Conservation (phyloP, 2,113 vertebrate genomes). For the Epinephelus lanceolatus region DNA sequence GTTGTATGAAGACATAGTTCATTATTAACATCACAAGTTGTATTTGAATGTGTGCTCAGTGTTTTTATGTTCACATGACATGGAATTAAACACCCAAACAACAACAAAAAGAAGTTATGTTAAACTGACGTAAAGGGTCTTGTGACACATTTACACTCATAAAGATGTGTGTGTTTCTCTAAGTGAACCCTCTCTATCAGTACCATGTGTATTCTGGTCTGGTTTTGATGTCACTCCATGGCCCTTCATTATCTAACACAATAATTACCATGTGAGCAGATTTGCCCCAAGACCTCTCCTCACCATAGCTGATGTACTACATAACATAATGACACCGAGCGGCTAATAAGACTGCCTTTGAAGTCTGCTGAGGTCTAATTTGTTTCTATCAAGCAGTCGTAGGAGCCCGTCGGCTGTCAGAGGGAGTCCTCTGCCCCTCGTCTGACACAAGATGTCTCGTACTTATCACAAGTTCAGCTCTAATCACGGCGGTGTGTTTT, state of each 20-base stretch:
- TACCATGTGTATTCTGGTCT: slow-evolving; percentile 1
- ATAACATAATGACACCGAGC: slow-evolving; percentile 11
- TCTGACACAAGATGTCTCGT: slow-evolving; percentile 17
- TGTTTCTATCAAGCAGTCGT: slow-evolving; percentile 36
- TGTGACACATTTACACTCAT: not conserved
- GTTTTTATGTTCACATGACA: too few species aligned
- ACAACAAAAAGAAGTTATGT: too few species aligned
- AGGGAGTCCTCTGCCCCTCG: slow-evolving; percentile 14
- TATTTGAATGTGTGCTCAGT: too few species aligned
- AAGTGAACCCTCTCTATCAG: slow-evolving; percentile 13
- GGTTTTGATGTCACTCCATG: slow-evolving; percentile 38
- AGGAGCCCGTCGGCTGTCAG: not conserved
- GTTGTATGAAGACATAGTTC: too few species aligned
- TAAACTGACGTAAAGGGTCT: too few species aligned
- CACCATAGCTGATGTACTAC: slow-evolving; percentile 5
- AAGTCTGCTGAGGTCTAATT: slow-evolving; percentile 57
- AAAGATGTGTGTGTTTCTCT: not conserved
- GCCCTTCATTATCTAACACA: slow-evolving; percentile 47
- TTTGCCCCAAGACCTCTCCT: slow-evolving; percentile 36
- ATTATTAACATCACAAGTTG: too few species aligned
- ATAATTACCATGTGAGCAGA: slow-evolving; percentile 51
- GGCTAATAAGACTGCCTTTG: slow-evolving; percentile 38
- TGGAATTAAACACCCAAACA: too few species aligned
- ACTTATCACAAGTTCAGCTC: not conserved
- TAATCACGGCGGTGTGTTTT: not conserved